These are phyloP conservation scores for Coccyzus lansbergi DNA, from an alignment of 2,797 vertebrate species.

Conservation along the genomic window DNA sequence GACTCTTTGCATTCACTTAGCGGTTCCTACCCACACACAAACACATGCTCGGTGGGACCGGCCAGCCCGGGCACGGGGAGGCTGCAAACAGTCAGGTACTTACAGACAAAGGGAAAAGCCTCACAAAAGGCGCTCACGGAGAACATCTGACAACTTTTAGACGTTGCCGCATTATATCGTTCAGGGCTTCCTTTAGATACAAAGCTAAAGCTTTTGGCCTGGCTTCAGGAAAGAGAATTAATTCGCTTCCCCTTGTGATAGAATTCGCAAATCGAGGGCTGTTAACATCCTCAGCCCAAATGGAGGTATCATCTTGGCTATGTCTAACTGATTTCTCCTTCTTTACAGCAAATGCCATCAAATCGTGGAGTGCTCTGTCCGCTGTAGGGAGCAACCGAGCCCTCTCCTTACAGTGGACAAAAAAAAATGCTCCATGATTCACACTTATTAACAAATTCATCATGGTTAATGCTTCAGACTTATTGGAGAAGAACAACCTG, in stretches of 20 bases:
- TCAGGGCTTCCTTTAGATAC: not conserved
- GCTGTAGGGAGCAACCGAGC: not conserved
- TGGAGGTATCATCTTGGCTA: not conserved
- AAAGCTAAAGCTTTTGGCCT: not conserved
- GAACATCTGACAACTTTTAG: not conserved
- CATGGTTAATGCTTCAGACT: not conserved
- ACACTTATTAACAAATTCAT: not conserved
- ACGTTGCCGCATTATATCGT: not conserved
- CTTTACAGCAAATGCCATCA: not conserved
- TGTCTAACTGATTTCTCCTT: not conserved
- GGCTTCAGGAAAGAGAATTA: not conserved
- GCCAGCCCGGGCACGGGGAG: not conserved
- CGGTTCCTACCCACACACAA: constrained; percentile 45
- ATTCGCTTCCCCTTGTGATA: rapidly evolving
- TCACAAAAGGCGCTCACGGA: constrained; percentile 16
- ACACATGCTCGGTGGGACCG: not conserved
- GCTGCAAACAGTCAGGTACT: constrained; percentile 32
- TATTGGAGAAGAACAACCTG: not conserved
- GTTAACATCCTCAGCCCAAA: not conserved
- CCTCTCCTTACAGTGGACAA: not conserved
- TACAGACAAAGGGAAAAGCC: constrained; percentile 44
- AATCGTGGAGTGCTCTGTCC: not conserved
- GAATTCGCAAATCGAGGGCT: not conserved
- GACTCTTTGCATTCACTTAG: not conserved
- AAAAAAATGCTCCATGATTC: not conserved